phyloP scores from a whole-genome alignment of 2,888 invertebrate species.

The Epinotia brunnichana region DNA sequence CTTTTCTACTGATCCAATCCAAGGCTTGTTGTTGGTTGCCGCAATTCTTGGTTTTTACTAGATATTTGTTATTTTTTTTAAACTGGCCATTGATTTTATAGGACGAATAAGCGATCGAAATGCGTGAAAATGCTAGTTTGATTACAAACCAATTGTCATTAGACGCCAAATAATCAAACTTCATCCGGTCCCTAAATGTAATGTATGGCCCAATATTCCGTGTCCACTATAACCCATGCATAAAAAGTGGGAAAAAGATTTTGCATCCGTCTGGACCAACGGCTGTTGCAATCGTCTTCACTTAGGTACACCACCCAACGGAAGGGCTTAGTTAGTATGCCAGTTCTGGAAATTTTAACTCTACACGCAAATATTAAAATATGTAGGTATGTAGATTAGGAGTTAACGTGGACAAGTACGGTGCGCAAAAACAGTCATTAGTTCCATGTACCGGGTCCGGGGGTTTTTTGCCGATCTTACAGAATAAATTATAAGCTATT shows the following conservation, averaged over 20 bases:
- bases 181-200: not conserved
- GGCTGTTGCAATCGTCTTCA: too few species aligned
- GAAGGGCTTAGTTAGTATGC: not conserved
- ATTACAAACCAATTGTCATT: not conserved
- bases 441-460: conserved; percentile 45
- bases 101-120: too few species aligned
- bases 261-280: too few species aligned
- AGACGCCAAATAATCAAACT: not conserved
- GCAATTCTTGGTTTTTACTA: too few species aligned
- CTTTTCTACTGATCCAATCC: too few species aligned
- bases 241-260: too few species aligned
- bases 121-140: not conserved
- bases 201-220: too few species aligned
- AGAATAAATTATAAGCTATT: conserved; percentile 75
- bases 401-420: conserved; percentile 54
- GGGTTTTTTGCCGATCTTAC: conserved; percentile 64
- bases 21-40: too few species aligned
- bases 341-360: conserved; percentile 28
- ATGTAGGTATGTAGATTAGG: conserved; percentile 55
- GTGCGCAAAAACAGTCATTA: conserved; percentile 62
- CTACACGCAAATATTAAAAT: conserved; percentile 40
- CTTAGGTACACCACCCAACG: not conserved
- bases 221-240: too few species aligned
- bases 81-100: too few species aligned
- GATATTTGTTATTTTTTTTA: too few species aligned